phyloP scores from a whole-genome alignment of 2,113 vertebrate species.

The Heliornis fulica region DNA sequence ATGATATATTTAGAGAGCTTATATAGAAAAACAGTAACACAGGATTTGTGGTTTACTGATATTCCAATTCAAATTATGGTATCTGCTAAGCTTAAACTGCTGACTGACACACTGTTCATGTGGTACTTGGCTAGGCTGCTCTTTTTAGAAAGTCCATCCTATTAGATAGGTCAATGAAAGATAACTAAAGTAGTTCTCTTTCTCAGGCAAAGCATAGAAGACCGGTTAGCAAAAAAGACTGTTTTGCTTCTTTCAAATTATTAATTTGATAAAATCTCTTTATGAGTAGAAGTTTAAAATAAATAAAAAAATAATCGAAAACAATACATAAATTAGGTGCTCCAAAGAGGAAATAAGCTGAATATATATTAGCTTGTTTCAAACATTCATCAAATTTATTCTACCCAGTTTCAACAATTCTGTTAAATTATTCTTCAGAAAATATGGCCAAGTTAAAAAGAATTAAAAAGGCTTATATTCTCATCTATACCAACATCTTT shows the following conservation, averaged over 20 bases:
- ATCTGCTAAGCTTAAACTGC: not conserved
- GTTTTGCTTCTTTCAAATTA: not conserved
- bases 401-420: not conserved
- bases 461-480: not conserved
- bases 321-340: not conserved
- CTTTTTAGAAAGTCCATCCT: not conserved
- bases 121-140: not conserved
- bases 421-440: not conserved
- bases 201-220: not conserved
- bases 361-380: too few relatives aligned
- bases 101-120: not conserved
- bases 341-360: not conserved
- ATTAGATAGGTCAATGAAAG: not conserved
- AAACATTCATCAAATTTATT: not conserved
- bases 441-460: not conserved
- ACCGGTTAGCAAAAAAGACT: not conserved
- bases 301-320: too few relatives aligned
- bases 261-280: not conserved
- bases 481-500: not conserved
- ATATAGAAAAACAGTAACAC: not conserved
- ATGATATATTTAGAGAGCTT: not conserved
- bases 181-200: not conserved
- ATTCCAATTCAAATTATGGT: not conserved
- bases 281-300: not conserved
- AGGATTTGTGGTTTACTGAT: not conserved